Percentiles rank a stretch among this genome's conserved stretches.
Conservation (phyloP, 2,113 vertebrate genomes). For the Cricetomys ansorgei region DNA sequence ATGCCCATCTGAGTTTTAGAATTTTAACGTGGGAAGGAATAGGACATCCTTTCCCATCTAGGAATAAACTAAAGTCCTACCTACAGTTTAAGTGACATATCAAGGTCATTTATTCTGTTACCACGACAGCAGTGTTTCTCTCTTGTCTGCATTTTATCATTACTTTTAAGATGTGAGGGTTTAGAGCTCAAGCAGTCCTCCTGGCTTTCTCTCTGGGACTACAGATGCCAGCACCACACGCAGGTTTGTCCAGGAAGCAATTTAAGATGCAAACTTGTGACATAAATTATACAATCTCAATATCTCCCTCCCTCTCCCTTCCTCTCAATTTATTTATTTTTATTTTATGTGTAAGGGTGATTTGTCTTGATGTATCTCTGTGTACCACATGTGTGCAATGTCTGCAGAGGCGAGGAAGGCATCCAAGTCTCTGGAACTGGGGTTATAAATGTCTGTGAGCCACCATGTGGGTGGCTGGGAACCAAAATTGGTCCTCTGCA, state of each 20-base stretch:
- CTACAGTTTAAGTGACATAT: neutral
- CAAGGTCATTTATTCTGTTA: neutral
- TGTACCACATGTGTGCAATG: neutral
- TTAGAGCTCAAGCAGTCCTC: neutral
- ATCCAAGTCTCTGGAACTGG: neutral
- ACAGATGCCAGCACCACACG: accelerated
- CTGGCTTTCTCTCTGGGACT: neutral
- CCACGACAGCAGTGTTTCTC: conserved; percentile 9
- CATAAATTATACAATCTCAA: neutral
- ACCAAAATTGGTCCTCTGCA: neutral
- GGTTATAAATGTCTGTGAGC: neutral
- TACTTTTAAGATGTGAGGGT: neutral
- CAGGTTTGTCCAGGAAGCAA: neutral
- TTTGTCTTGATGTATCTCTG: neutral
- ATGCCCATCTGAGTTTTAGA: neutral
- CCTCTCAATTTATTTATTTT: neutral
- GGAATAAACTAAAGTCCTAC: neutral
- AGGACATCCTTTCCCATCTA: neutral
- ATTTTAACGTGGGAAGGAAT: neutral
- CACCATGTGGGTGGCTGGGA: neutral
- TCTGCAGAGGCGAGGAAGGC: neutral
- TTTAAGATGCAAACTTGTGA: conserved; percentile 46
- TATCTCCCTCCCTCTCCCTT: neutral
- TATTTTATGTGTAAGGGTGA: neutral
- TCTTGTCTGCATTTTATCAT: neutral